A percentile compares a stretch with the other conserved stretches of the same genome.
Conservation (phyloP, 1,140 invertebrate genomes). For the Rhopalosiphum maidis region DNA sequence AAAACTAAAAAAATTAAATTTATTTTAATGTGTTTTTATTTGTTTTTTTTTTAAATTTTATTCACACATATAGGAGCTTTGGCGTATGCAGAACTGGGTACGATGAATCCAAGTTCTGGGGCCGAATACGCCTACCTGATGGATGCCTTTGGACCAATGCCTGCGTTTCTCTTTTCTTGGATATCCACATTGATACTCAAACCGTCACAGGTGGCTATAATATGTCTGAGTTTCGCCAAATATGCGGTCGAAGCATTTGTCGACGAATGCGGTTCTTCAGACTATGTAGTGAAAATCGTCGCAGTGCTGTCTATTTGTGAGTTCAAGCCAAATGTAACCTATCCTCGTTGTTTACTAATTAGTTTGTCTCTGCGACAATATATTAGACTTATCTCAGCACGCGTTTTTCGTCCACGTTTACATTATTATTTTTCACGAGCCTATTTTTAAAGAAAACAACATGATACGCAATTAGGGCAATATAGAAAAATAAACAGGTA, state of each 20-base stretch:
- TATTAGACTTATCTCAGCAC: neutral
- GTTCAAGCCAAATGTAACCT: slow-evolving; percentile 59
- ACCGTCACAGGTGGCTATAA: slow-evolving; percentile 92
- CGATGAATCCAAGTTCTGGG: slow-evolving; percentile 91
- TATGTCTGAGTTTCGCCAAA: slow-evolving; percentile 91
- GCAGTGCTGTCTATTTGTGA: slow-evolving; percentile 80
- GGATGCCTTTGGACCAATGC: slow-evolving; percentile 86
- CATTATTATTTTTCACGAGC: neutral
- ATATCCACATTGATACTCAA: slow-evolving; percentile 89
- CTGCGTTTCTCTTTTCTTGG: slow-evolving; percentile 92
- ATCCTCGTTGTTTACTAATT: neutral
- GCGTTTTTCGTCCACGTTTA: neutral
- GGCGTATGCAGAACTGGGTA: slow-evolving; percentile 90
- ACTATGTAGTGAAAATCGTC: slow-evolving; percentile 78
- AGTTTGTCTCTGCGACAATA: neutral
- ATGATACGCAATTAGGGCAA: neutral
- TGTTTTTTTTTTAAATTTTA: slow-evolving; percentile 16
- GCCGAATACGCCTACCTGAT: slow-evolving; percentile 93
- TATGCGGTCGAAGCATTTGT: slow-evolving; percentile 93
- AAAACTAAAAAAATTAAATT: neutral
- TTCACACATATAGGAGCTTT: slow-evolving; percentile 77
- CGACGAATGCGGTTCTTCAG: slow-evolving; percentile 79
- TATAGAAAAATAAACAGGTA: neutral
- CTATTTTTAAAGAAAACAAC: neutral
- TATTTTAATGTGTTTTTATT: neutral